phyloP scores from a whole-genome alignment of 1,140 invertebrate species.

The Drosophila fuyamai region DNA sequence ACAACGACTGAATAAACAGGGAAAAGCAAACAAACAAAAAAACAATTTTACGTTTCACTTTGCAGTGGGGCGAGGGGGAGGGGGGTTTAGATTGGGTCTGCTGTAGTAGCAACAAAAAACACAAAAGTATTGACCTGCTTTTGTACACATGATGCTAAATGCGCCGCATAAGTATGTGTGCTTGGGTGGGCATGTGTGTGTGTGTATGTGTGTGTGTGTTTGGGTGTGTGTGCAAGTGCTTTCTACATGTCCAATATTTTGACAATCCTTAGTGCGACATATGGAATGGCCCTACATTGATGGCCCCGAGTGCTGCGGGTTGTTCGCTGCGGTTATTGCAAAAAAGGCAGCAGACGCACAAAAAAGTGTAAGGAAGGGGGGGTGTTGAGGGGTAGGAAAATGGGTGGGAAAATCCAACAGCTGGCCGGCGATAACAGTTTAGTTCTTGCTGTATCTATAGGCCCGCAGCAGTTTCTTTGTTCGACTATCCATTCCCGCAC shows the following conservation, averaged over 20 bases:
- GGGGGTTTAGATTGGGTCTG: neutral
- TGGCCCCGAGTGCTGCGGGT: slow-evolving; percentile 41
- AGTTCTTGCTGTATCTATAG: slow-evolving; percentile 38
- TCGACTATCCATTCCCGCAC: neutral
- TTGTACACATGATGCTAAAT: slow-evolving; percentile 39
- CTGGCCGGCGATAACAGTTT: slow-evolving; percentile 41
- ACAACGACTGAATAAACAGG: slow-evolving; percentile 76
- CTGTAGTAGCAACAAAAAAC: slow-evolving; percentile 23
- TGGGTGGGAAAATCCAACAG: slow-evolving; percentile 15
- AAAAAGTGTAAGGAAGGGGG: neutral
- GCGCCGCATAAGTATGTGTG: slow-evolving; percentile 22
- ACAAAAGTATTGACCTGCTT: slow-evolving; percentile 71
- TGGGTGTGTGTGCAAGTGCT: neutral
- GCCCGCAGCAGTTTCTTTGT: slow-evolving; percentile 57
- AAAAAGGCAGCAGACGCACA: slow-evolving; percentile 24
- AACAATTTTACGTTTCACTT: slow-evolving; percentile 71
- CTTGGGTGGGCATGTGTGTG: neutral
- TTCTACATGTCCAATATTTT: slow-evolving; percentile 52
- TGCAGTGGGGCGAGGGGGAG: slow-evolving; percentile 2
- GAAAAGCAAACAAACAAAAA: slow-evolving; percentile 69
- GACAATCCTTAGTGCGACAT: slow-evolving; percentile 60
- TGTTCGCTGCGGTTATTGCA: slow-evolving; percentile 44
- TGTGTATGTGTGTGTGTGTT: neutral
- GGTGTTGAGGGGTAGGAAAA: neutral
- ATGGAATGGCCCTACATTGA: slow-evolving; percentile 38